These are phyloP conservation scores for Pipistrellus nathusii DNA, from an alignment of 2,797 vertebrate genomes.

Conservation along the genomic window DNA sequence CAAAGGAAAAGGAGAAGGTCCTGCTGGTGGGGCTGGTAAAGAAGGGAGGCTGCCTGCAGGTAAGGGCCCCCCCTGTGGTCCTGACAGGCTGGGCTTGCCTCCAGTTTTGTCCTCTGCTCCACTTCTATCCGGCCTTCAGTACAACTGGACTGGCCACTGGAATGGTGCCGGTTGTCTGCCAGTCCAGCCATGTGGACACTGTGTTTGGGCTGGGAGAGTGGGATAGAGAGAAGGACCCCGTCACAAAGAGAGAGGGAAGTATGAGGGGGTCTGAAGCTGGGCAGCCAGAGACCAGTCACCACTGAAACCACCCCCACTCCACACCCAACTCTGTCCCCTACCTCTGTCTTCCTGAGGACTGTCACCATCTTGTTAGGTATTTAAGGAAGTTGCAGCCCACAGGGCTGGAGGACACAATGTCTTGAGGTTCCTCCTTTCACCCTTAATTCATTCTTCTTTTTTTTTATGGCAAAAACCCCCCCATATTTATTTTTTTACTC, in stretches of 20 bases:
- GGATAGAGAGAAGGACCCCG: not conserved
- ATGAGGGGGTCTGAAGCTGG: not conserved
- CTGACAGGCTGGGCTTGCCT: not conserved
- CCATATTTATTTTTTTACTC: conserved; percentile 6
- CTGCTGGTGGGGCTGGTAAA: not conserved
- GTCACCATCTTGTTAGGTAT: not conserved
- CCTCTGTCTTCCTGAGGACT: not conserved
- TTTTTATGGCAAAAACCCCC: not conserved
- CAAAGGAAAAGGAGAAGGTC: not conserved
- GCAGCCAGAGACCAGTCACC: not conserved
- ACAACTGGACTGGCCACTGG: not conserved
- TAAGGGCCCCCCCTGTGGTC: not conserved
- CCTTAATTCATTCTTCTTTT: not conserved
- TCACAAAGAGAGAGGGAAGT: not conserved
- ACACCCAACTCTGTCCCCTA: not conserved
- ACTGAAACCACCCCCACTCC: not conserved
- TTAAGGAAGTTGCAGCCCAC: not conserved
- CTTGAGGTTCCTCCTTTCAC: not conserved
- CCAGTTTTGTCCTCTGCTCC: not conserved
- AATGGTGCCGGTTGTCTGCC: not conserved
- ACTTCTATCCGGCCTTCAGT: not conserved
- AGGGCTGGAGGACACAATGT: not conserved
- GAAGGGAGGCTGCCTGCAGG: not conserved
- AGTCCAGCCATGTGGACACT: not conserved
- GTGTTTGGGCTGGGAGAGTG: not conserved